Evolutionary conservation across 2,888 invertebrate species (phyloP), one percentile per base, ranked within the genome.

Genomic region (Schrankia costaestrigalis): DNA sequence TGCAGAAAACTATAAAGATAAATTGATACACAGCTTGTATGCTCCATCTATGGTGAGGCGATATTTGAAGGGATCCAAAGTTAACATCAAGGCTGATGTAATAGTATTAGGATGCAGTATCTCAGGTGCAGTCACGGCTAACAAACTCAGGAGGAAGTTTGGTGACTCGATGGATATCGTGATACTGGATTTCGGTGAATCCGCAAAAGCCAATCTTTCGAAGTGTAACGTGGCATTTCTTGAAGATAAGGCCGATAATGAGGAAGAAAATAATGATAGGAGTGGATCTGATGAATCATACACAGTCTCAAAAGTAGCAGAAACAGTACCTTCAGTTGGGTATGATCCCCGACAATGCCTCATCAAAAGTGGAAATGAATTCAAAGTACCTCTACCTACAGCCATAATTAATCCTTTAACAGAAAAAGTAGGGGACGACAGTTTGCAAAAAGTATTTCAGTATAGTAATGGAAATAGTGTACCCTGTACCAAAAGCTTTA

Each of bases 51-150:
- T 68, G 64, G 56, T 62, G 26, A 57, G 24, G 33, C 63, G 55
- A 39, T 41, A 37, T n/a, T 34, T 15, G 1, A 46, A 27, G 15
- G 35, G 40, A 7, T 27, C 26, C 5, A 48, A 60, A 32, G 60
- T 55, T 7, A 59, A 64, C 31, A 61, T 85, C 9, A 70, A 67
- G 42, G 85, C 81, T 5, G 87, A 87, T 38, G 74, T 87, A 3
- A 85, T 87, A 15, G 72, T 87, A 21, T 47, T 87, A 44, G 87
- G 87, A 64, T 81, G 83, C 49, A 83, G 71, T 26, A 68, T 87
- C 1, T 80, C 86, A 3, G 87, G 86, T 1, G 78, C 85, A 13
- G 81, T 88, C 5, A 70, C 79, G 0, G 87, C 87, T 0, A 78
- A 87, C 62, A 82, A 86, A 41, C 59, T 88, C 8, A 81, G 75